Evolutionary conservation across 2,888 invertebrate genomes (phyloP).

Genomic region (Ptilodon capucinus): DNA sequence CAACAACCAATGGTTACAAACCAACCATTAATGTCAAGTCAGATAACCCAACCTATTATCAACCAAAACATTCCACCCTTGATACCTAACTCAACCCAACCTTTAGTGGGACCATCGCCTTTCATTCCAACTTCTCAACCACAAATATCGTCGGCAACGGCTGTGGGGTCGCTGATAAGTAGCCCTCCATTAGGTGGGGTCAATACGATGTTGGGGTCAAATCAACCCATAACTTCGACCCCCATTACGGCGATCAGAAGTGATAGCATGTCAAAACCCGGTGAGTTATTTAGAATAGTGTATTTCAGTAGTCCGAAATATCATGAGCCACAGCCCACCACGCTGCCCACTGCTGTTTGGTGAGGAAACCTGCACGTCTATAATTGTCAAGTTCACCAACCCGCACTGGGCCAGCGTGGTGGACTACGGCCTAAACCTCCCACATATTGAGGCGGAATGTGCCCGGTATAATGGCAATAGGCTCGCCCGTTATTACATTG

Average conservation of each 20-base stretch:
- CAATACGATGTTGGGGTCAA: slow-evolving; percentile 37
- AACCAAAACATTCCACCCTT: not conserved
- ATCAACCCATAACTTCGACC: slow-evolving; percentile 70
- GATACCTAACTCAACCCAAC: slow-evolving; percentile 9
- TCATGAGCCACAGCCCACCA: no score
- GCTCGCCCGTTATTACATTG: no score
- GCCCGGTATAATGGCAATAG: no score
- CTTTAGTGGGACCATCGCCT: slow-evolving; percentile 29
- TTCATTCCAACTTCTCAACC: slow-evolving; percentile 42
- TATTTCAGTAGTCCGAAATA: no score
- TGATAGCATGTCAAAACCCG: slow-evolving; percentile 67
- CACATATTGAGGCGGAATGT: no score
- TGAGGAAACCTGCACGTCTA: no score
- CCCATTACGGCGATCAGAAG: slow-evolving; percentile 63
- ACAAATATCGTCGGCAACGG: slow-evolving; percentile 42
- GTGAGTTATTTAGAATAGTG: no score
- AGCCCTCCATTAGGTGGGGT: slow-evolving; percentile 54
- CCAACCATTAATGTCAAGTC: slow-evolving; percentile 54
- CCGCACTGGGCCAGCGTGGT: no score
- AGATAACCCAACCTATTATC: slow-evolving; percentile 29
- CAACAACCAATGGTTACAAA: slow-evolving; percentile 39
- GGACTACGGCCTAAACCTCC: no score
- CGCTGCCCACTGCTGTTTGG: no score
- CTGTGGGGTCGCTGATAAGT: slow-evolving; percentile 50
- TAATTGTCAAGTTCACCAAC: no score